Evolutionary conservation across 2,113 vertebrate species (phyloP).

Genomic region (Tetraodon nigroviridis): DNA sequence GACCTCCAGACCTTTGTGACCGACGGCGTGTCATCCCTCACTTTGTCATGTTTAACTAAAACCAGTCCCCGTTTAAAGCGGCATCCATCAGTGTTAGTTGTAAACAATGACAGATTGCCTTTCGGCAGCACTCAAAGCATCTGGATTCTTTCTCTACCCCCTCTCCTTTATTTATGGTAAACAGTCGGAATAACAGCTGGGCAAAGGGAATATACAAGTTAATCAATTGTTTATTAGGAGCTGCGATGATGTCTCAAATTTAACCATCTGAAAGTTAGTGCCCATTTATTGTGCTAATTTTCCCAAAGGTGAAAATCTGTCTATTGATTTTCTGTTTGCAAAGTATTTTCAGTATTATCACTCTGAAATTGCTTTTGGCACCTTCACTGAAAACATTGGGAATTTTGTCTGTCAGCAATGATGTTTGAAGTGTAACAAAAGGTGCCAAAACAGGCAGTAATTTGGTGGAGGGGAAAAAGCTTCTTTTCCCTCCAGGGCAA

Average conservation of each 20-base stretch:
- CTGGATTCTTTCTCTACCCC: slow-evolving; percentile 73
- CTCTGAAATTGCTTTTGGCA: slow-evolving; percentile 29
- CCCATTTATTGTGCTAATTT: slow-evolving; percentile 73
- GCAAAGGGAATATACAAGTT: slow-evolving; percentile 77
- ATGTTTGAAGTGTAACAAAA: not conserved
- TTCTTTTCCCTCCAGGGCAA: slow-evolving; percentile 20
- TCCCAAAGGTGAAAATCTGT: slow-evolving; percentile 56
- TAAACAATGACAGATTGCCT: slow-evolving; percentile 80
- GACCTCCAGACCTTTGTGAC: slow-evolving; percentile 74
- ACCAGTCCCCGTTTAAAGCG: slow-evolving; percentile 78
- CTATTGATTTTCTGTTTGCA: slow-evolving; percentile 57
- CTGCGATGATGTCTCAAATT: slow-evolving; percentile 60
- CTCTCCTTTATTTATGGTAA: slow-evolving; percentile 75
- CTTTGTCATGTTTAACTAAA: slow-evolving; percentile 83
- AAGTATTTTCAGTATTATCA: slow-evolving; percentile 40
- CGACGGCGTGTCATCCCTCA: slow-evolving; percentile 77
- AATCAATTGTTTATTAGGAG: slow-evolving; percentile 79
- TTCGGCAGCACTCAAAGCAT: slow-evolving; percentile 75
- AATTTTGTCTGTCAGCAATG: no score
- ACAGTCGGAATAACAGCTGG: slow-evolving; percentile 80
- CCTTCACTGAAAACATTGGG: not conserved
- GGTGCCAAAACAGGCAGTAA: slow-evolving; percentile 23
- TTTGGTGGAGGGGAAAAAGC: slow-evolving; percentile 8
- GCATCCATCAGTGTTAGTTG: slow-evolving; percentile 82
- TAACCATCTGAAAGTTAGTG: slow-evolving; percentile 76